Evolutionary conservation across 2,113 vertebrate genomes (phyloP).

Genomic region (Edolisoma coerulescens): DNA sequence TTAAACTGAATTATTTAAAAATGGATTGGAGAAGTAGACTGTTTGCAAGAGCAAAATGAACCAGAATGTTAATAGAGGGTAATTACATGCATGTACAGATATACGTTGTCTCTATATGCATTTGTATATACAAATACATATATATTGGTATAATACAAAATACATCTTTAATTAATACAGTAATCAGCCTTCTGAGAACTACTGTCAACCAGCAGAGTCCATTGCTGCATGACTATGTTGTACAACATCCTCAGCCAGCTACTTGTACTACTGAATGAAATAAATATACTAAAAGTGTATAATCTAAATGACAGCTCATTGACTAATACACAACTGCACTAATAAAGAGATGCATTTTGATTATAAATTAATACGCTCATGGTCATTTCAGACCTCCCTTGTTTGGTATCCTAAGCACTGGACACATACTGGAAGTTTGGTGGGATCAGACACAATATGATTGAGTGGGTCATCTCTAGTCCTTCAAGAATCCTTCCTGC

Average conservation of each 20-base stretch:
- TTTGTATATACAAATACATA: background rate
- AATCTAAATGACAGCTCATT: background rate
- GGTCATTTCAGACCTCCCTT: background rate
- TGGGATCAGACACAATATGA: background rate
- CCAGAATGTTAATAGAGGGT: background rate
- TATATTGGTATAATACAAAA: background rate
- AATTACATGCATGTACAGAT: background rate
- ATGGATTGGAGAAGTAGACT: background rate
- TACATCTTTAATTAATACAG: background rate
- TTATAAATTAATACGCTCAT: background rate
- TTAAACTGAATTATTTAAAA: background rate
- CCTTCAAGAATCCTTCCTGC: background rate
- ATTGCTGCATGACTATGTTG: too few relatives aligned
- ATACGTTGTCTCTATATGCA: fast-evolving
- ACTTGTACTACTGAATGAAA: background rate
- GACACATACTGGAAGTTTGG: background rate
- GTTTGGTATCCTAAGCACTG: background rate
- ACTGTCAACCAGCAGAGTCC: background rate
- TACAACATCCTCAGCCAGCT: background rate
- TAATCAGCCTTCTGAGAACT: background rate
- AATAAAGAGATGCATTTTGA: background rate
- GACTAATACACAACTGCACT: background rate
- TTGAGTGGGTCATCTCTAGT: background rate
- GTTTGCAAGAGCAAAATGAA: background rate
- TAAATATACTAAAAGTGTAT: background rate